Evolutionary conservation across 2,888 invertebrate genomes (phyloP).

Genomic region (Drosophila robusta): DNA sequence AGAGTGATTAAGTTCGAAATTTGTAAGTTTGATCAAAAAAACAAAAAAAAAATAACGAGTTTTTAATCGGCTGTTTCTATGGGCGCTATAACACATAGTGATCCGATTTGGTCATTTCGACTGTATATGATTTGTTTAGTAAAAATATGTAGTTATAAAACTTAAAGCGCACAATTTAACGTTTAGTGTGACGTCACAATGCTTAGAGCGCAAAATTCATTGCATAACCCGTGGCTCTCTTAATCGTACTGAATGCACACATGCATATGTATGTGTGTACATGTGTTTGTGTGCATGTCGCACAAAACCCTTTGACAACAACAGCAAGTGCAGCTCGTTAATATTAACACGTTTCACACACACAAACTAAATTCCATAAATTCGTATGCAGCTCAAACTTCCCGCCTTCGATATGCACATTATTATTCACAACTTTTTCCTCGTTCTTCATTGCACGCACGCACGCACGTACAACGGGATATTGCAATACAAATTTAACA

Average conservation of each 20-base stretch:
- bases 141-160: no score
- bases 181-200: no score
- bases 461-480: slow-evolving; percentile 30
- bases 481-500: slow-evolving; percentile 43
- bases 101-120: no score
- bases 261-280: background rate
- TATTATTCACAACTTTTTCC: slow-evolving; percentile 29
- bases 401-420: background rate
- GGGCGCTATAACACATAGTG: no score
- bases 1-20: no score
- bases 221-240: no score
- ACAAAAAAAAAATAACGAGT: no score
- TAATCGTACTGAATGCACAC: background rate
- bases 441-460: slow-evolving; percentile 39
- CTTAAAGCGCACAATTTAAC: no score
- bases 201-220: no score
- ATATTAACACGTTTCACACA: slow-evolving; percentile 16
- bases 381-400: slow-evolving; percentile 19
- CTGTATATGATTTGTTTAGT: no score
- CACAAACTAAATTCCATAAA: slow-evolving; percentile 17
- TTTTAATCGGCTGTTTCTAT: no score
- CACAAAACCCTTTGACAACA: slow-evolving; percentile 28
- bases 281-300: slow-evolving; percentile 2
- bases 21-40: no score
- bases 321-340: slow-evolving; percentile 20